A percentile compares a stretch with the other conserved stretches of the same genome.
Conservation (phyloP, 2,888 invertebrate genomes). For the Clepsis dumicolana region DNA sequence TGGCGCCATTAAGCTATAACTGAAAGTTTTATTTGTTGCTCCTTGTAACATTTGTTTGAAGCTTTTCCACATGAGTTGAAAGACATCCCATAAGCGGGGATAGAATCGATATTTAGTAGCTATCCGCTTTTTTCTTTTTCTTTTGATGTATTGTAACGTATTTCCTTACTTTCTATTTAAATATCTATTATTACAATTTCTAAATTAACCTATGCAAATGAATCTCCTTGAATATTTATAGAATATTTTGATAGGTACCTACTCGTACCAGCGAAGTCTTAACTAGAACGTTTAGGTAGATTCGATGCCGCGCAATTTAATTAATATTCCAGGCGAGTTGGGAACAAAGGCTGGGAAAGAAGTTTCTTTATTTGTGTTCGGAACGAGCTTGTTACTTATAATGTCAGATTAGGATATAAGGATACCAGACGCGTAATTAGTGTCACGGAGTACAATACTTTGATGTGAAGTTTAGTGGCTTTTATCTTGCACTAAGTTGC, state of each 20-base stretch:
- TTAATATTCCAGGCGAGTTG: conserved; percentile 50
- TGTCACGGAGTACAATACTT: conserved; percentile 3
- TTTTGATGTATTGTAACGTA: no score
- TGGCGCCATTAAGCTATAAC: no score
- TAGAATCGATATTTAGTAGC: no score
- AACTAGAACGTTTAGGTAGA: conserved; percentile 17
- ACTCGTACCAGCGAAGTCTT: not conserved
- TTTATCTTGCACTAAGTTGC: not conserved
- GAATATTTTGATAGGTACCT: not conserved
- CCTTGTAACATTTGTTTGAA: no score
- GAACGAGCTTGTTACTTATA: conserved; percentile 19
- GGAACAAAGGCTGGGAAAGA: conserved; percentile 18
- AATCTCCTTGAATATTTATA: not conserved
- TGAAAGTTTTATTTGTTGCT: no score
- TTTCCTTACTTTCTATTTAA: not conserved
- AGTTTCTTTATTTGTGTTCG: conserved; percentile 26
- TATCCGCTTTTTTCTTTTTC: no score
- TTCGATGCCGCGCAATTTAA: conserved; percentile 47
- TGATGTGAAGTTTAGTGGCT: conserved; percentile 1
- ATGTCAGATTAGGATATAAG: conserved; percentile 22
- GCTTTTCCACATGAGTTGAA: no score
- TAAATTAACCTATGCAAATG: not conserved
- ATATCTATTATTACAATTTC: not conserved
- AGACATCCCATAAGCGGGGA: no score
- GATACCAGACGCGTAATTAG: conserved; percentile 16